Conservation (phyloP, 2,113 vertebrate genomes). For the Zapus hudsonius region DNA sequence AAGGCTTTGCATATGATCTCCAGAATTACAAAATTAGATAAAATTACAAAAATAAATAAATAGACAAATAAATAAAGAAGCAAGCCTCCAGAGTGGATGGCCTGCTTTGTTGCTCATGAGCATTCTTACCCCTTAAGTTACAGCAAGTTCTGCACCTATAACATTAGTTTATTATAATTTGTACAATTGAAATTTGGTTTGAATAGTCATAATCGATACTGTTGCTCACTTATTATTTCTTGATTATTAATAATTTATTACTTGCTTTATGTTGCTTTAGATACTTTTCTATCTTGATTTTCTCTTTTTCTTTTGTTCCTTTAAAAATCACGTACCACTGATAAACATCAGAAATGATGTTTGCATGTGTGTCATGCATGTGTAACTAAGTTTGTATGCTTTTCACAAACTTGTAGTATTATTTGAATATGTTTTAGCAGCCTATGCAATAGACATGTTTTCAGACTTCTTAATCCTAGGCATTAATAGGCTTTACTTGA, state of each 20-base stretch:
- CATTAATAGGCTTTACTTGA: not conserved
- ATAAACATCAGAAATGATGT: not conserved
- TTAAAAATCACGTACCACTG: not conserved
- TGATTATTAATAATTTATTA: not conserved
- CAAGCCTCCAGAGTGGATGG: not conserved
- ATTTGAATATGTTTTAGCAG: not conserved
- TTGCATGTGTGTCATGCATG: not conserved
- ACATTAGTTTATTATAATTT: not conserved
- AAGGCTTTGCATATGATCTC: not conserved
- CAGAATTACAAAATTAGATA: not conserved
- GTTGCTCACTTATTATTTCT: not conserved
- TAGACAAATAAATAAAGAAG: no score
- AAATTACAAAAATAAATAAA: no score
- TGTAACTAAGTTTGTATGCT: not conserved
- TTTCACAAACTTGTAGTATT: not conserved
- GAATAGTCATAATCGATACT: not conserved
- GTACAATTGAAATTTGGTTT: not conserved
- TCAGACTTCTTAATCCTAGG: not conserved
- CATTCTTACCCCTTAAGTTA: not conserved
- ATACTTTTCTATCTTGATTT: not conserved
- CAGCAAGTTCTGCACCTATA: not conserved
- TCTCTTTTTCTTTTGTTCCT: not conserved
- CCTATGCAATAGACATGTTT: not conserved
- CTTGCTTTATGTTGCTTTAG: slow-evolving; percentile 14
- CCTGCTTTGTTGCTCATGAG: not conserved